Conservation (phyloP, 2,888 invertebrate genomes). For the Oasisia sp. region DNA sequence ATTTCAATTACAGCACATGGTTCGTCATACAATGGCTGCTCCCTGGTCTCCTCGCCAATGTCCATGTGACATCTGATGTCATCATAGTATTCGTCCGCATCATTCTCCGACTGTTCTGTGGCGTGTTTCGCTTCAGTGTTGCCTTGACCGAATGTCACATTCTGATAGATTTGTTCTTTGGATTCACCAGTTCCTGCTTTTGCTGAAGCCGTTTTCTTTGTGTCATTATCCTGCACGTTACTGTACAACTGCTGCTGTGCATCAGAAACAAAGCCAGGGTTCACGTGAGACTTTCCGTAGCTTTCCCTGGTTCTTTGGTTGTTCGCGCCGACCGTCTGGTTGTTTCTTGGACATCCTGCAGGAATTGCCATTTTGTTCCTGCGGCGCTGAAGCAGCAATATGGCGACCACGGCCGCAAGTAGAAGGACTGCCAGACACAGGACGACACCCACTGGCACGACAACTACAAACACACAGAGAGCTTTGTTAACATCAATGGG, state of each 20-base stretch:
- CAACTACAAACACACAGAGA: not conserved
- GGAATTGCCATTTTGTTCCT: not conserved
- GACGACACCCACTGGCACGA: conserved; percentile 24
- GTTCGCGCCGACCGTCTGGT: not conserved
- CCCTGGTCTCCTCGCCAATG: not conserved
- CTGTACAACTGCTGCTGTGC: not conserved
- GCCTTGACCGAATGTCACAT: not conserved
- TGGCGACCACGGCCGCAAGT: conserved; percentile 27
- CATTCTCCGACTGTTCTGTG: not conserved
- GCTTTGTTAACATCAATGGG: not conserved
- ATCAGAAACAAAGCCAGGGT: conserved; percentile 18
- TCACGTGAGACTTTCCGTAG: conserved; percentile 17
- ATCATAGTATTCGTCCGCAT: not conserved
- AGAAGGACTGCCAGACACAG: conserved; percentile 27
- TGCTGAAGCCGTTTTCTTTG: not conserved
- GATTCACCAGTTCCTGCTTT: not conserved
- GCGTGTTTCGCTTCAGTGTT: not conserved
- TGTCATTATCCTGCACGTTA: not conserved
- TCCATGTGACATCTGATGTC: conserved; percentile 1
- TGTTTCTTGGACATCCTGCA: not conserved
- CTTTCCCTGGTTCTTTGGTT: not conserved
- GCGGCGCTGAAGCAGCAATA: conserved; percentile 24
- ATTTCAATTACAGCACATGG: not conserved
- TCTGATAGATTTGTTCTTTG: conserved; percentile 9
- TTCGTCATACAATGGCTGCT: not conserved